Evolutionary conservation across 1,140 invertebrate genomes (phyloP).

Genomic region (Atta cephalotes): DNA sequence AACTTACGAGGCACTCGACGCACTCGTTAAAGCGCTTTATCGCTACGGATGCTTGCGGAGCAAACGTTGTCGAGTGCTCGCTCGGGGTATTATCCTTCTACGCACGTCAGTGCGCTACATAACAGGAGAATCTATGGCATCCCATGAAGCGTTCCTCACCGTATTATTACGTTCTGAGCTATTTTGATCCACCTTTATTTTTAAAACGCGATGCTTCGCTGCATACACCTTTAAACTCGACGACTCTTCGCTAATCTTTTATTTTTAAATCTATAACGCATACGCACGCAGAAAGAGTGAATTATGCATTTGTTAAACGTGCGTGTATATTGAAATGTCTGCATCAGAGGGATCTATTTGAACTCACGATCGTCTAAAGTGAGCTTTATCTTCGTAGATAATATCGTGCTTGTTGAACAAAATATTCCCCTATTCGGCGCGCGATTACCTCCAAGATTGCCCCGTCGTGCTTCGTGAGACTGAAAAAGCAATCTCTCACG

Average conservation of each 20-base stretch:
- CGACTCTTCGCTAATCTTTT: background rate
- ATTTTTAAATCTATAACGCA: background rate
- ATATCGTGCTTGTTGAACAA: conserved; percentile 59
- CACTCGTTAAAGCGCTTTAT: conserved; percentile 76
- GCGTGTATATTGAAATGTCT: background rate
- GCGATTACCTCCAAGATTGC: conserved; percentile 56
- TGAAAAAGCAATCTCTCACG: conserved; percentile 62
- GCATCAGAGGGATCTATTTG: background rate
- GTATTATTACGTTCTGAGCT: background rate
- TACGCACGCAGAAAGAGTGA: too few relatives aligned
- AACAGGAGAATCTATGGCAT: conserved; percentile 25
- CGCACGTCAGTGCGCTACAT: conserved; percentile 43
- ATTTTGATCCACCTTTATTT: conserved; percentile 9
- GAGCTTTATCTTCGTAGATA: conserved; percentile 41
- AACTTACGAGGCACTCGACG: conserved; percentile 68
- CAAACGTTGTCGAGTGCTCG: conserved; percentile 64
- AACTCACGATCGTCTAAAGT: background rate
- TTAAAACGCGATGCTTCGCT: background rate
- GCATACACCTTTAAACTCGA: background rate
- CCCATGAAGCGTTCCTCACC: background rate
- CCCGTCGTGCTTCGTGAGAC: conserved; percentile 45
- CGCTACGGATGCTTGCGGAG: conserved; percentile 64
- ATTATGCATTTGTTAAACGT: background rate
- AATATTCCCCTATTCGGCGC: conserved; percentile 46
- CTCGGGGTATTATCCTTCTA: conserved; percentile 66